Percentiles rank a stretch among this genome's conserved stretches.
Evolutionary conservation across 1,140 invertebrate genomes (phyloP).

Genomic region (Heliothis virescens): DNA sequence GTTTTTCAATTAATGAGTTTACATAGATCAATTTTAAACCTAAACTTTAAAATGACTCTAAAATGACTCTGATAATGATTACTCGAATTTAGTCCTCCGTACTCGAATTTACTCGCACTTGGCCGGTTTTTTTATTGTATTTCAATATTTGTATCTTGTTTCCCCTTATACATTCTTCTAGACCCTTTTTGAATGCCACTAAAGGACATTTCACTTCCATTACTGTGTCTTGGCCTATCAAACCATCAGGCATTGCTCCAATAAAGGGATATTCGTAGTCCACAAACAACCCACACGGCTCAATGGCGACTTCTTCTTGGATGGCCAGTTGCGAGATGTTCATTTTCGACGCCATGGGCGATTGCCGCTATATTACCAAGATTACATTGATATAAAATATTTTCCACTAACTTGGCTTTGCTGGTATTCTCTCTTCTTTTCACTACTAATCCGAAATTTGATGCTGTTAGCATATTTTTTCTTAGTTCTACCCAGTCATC

Average conservation of each 20-base stretch:
- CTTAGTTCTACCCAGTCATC: slow-evolving; percentile 54
- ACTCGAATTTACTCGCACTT: no score
- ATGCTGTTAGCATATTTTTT: slow-evolving; percentile 56
- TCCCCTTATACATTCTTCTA: no score
- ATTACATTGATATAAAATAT: slow-evolving; percentile 50
- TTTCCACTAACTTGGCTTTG: slow-evolving; percentile 49
- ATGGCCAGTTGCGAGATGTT: slow-evolving; percentile 64
- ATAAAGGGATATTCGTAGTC: slow-evolving; percentile 42
- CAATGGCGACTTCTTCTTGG: slow-evolving; percentile 32
- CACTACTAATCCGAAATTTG: slow-evolving; percentile 36
- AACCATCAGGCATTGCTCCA: slow-evolving; percentile 40
- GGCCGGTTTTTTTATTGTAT: no score
- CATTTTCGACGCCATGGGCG: slow-evolving; percentile 63
- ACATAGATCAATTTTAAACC: no score
- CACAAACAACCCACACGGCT: slow-evolving; percentile 43
- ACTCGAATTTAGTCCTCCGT: no score
- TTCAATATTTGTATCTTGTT: no score
- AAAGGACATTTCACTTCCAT: no score
- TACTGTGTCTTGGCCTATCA: slow-evolving; percentile 31
- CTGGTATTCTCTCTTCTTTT: slow-evolving; percentile 32
- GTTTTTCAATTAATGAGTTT: no score
- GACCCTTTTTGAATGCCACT: no score
- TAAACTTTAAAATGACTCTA: no score
- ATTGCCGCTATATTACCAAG: slow-evolving; percentile 51
- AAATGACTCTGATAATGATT: no score